phyloP scores from a whole-genome alignment of 1,140 invertebrate species.

The Tetramorium parvispinum region DNA sequence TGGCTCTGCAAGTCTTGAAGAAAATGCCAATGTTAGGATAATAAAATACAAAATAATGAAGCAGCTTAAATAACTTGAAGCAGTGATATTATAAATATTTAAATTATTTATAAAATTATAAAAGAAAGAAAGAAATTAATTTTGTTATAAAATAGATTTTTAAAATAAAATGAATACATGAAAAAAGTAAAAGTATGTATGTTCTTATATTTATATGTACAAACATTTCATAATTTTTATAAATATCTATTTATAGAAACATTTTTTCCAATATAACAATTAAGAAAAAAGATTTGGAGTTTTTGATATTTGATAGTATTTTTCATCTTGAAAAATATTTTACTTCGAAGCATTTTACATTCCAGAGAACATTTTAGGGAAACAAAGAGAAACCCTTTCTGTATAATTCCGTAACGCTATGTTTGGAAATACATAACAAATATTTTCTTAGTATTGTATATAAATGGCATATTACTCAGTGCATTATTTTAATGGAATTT shows the following conservation, averaged over 20 bases:
- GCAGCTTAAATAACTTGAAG: neutral
- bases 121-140: neutral
- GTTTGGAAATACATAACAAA: slow-evolving; percentile 14
- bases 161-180: no score
- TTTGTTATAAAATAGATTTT: neutral
- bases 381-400: neutral
- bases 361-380: neutral
- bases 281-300: neutral
- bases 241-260: neutral
- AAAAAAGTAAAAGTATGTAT: neutral
- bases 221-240: neutral
- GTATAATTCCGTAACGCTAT: neutral
- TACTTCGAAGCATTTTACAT: slow-evolving; percentile 3
- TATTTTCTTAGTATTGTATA: slow-evolving; percentile 22
- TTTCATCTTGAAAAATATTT: neutral
- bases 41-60: slow-evolving; percentile 13
- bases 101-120: neutral
- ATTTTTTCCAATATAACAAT: neutral
- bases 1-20: neutral
- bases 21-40: neutral
- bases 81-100: neutral
- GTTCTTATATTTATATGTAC: neutral
- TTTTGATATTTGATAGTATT: no score
- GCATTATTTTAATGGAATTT: slow-evolving; percentile 56
- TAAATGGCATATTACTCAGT: slow-evolving; percentile 35